A percentile compares a stretch with the other conserved stretches of the same genome.
Conservation (phyloP, 2,888 invertebrate genomes). For the Microdon myrmicae region DNA sequence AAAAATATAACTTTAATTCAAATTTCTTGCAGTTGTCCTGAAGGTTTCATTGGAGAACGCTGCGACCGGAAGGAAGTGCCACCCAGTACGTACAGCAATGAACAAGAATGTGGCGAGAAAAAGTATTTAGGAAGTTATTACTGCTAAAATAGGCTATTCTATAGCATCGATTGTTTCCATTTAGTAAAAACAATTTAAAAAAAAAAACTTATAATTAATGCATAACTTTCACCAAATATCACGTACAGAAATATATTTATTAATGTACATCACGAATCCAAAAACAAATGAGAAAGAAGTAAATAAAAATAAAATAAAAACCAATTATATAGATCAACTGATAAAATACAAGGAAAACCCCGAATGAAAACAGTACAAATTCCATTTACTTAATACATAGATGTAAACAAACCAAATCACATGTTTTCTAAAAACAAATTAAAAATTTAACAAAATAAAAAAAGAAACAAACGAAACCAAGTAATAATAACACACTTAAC, state of each 20-base stretch:
- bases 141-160: slow-evolving; percentile 68
- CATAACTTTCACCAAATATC: slow-evolving; percentile 23
- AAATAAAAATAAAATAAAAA: slow-evolving; percentile 16
- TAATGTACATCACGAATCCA: no score
- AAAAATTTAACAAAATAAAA: slow-evolving; percentile 35
- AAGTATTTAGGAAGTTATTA: slow-evolving; percentile 66
- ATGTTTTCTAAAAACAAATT: slow-evolving; percentile 42
- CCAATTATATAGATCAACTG: slow-evolving; percentile 20
- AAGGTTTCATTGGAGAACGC: slow-evolving; percentile 64
- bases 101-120: slow-evolving; percentile 64
- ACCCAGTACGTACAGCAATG: slow-evolving; percentile 67
- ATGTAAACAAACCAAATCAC: slow-evolving; percentile 42
- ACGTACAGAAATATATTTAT: slow-evolving; percentile 3
- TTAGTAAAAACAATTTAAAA: slow-evolving; percentile 29
- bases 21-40: slow-evolving; percentile 62
- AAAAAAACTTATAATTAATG: slow-evolving; percentile 36
- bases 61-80: slow-evolving; percentile 64
- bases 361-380: slow-evolving; percentile 52
- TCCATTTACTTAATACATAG: slow-evolving; percentile 46
- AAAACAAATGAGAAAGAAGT: slow-evolving; percentile 17
- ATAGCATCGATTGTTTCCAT: slow-evolving; percentile 63
- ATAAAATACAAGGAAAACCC: slow-evolving; percentile 39
- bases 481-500: neutral
- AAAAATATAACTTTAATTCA: neutral
- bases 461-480: slow-evolving; percentile 57